These are phyloP conservation scores for Oscheius onirici DNA, from an alignment of 2,888 invertebrate genomes.

Conservation along the genomic window DNA sequence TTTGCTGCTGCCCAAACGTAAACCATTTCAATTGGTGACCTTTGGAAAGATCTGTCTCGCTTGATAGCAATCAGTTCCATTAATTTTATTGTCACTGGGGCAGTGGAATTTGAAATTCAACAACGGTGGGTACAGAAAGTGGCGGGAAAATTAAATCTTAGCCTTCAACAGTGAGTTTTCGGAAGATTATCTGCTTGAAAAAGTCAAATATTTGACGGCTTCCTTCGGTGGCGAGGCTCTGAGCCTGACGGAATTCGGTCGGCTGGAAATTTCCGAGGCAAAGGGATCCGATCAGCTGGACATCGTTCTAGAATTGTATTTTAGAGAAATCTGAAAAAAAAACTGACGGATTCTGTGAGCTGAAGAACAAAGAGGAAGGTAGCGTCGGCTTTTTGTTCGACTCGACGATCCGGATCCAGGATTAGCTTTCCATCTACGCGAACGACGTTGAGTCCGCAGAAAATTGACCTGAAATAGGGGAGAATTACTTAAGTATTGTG, in stretches of 20 bases:
- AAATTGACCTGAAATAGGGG: slow-evolving; percentile 45
- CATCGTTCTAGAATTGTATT: not conserved
- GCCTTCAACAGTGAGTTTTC: slow-evolving; percentile 22
- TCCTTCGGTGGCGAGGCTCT: slow-evolving; percentile 16
- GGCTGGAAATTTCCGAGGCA: slow-evolving; percentile 9
- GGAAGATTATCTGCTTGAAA: slow-evolving; percentile 13
- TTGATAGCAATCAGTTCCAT: slow-evolving; percentile 30
- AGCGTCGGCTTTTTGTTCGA: slow-evolving; percentile 49
- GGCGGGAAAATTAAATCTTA: not conserved
- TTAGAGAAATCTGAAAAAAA: not conserved
- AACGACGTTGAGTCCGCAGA: slow-evolving; percentile 55
- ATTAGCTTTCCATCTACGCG: slow-evolving; percentile 46
- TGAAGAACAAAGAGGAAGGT: slow-evolving; percentile 45
- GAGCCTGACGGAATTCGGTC: slow-evolving; percentile 16
- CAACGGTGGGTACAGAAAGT: not conserved
- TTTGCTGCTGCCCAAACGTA: slow-evolving; percentile 10
- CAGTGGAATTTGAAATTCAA: not conserved
- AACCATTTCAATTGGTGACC: slow-evolving; percentile 11
- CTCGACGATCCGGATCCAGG: slow-evolving; percentile 46
- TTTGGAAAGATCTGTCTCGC: not conserved
- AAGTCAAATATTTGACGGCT: slow-evolving; percentile 23
- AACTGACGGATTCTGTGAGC: slow-evolving; percentile 1
- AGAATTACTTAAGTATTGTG: no score
- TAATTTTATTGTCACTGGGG: slow-evolving; percentile 16
- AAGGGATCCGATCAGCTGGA: slow-evolving; percentile 19